Conservation (phyloP, 2,888 invertebrate genomes). For the Hartigia nigra region DNA sequence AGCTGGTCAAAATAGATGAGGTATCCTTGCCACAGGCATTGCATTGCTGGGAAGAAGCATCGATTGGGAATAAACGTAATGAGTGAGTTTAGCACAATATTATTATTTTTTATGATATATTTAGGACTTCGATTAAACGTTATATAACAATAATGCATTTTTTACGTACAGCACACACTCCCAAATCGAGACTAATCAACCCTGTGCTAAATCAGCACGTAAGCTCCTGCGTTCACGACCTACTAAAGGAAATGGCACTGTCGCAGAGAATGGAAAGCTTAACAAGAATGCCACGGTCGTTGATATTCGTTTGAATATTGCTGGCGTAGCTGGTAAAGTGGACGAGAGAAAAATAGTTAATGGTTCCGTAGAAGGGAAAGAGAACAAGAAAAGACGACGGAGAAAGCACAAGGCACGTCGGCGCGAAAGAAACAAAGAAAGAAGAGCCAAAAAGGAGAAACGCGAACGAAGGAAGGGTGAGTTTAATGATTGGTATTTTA, state of each 20-base stretch:
- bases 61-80: constrained; percentile 41
- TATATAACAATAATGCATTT: constrained; percentile 11
- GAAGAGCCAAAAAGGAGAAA: constrained; percentile 50
- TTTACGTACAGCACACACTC: constrained; percentile 43
- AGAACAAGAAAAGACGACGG: constrained; percentile 53
- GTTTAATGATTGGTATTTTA: not conserved
- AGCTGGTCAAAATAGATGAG: constrained; percentile 84
- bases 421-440: constrained; percentile 50
- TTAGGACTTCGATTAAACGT: not conserved
- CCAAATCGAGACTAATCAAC: constrained; percentile 53
- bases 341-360: constrained; percentile 46
- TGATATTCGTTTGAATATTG: constrained; percentile 12
- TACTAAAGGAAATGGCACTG: constrained; percentile 52
- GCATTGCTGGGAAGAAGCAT: constrained; percentile 84
- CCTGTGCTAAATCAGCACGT: constrained; percentile 51
- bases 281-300: constrained; percentile 28
- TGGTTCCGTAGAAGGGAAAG: constrained; percentile 44
- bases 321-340: constrained; percentile 26
- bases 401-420: constrained; percentile 30
- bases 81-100: constrained; percentile 30
- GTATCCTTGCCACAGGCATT: constrained; percentile 86
- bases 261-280: constrained; percentile 41
- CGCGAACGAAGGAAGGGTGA: constrained; percentile 49
- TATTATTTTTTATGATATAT: not conserved
- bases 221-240: constrained; percentile 50